A percentile compares a stretch with the other conserved stretches of the same genome.
These are phyloP conservation scores for Drosophila melanica DNA, from an alignment of 1,140 invertebrate genomes.

Conservation along the genomic window DNA sequence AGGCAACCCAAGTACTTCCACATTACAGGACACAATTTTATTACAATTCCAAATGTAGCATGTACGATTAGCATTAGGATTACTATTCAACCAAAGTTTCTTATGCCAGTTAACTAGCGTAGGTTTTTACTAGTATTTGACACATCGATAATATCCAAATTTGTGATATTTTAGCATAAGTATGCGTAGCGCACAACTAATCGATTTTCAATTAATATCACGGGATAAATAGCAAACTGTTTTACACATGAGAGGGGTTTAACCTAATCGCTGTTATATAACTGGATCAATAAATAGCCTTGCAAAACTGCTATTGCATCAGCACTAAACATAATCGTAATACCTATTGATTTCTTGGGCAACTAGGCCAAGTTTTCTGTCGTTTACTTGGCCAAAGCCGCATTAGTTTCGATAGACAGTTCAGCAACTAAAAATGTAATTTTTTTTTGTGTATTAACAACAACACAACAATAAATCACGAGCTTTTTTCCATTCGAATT, in stretches of 20 bases:
- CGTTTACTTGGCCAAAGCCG: too few species aligned
- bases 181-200: slow-evolving; percentile 68
- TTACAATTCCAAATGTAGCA: slow-evolving; percentile 19
- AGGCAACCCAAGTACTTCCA: slow-evolving; percentile 60
- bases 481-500: neutral
- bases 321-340: slow-evolving; percentile 49
- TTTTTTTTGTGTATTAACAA: neutral
- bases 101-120: slow-evolving; percentile 49
- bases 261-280: slow-evolving; percentile 46
- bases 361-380: neutral
- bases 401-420: too few species aligned
- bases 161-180: slow-evolving; percentile 65
- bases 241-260: slow-evolving; percentile 28
- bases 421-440: too few species aligned
- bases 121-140: slow-evolving; percentile 63
- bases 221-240: slow-evolving; percentile 16
- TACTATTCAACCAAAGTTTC: slow-evolving; percentile 1
- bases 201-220: slow-evolving; percentile 36
- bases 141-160: slow-evolving; percentile 65
- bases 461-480: neutral
- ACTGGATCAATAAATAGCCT: slow-evolving; percentile 56
- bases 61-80: slow-evolving; percentile 46
- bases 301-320: slow-evolving; percentile 35
- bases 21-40: slow-evolving; percentile 64
- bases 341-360: slow-evolving; percentile 44